Base-by-base conservation (phyloP, 37 sponge, comb jelly and placozoan species). In the Bolinopsis microptera region DNA sequence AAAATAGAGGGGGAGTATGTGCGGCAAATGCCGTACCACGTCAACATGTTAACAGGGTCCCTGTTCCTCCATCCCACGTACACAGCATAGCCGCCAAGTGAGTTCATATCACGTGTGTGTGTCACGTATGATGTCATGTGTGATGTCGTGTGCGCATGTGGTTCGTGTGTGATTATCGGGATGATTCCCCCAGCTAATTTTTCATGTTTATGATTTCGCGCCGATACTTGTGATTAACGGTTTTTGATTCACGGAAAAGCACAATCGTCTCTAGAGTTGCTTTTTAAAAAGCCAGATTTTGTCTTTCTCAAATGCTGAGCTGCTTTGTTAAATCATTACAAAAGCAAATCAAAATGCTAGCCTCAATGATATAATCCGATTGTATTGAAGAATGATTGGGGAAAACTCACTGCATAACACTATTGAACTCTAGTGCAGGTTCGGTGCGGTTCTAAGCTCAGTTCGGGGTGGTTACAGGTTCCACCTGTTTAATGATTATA, bases 1-100 rank as follows among this genome's bases (percentile, higher is more conserved):
- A 80, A 80, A 21, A 30, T 80, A 18, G 82, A 35, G 9, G 82
- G 82, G 38, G 82, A 34, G 37, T 80, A 80, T 22, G 82, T 80
- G 34, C 36, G 38, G 38, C 82, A 80, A 37, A 80, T 80, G 82
- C 82, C 82, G 38, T 80, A 80, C 22, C 82, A 80, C 38, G 82
- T 80, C 3, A 80, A 80, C 37, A 80, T 80, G 82, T 37, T 80
- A 9, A 80, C 82, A 3, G 82, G 82, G 5, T 35, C 37, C 33
- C 37, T 80, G 23, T 35, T n/a, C 31, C 31, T 72, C 5, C 61
- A 48, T 13, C 13, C 61, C 61, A 18, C 61, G 13, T 48, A 48
- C 61, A 48, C 61, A 5, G 61, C 61, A 48, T 48, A 48, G 61
- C 5, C n/a, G n/a, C n/a, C 61, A 48, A 48, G 61, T 48, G 61